Base-by-base conservation (phyloP, 2,797 vertebrate species). In the Echiichthys vipera region DNA sequence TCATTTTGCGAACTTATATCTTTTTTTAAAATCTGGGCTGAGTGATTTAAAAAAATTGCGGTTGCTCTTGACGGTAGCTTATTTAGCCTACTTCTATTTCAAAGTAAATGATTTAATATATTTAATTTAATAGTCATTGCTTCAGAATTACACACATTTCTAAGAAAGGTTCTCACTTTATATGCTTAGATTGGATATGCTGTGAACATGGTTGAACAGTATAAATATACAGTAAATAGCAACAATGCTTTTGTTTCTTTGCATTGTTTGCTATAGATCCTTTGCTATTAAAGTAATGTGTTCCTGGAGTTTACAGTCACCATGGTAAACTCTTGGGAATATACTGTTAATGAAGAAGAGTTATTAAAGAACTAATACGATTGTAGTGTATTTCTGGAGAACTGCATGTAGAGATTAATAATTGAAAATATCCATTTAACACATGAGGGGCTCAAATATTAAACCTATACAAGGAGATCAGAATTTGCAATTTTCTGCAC, bases 291-390 rank as follows among this genome's bases (percentile, higher is more conserved):
- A n/a, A n/a, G n/a, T n/a, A n/a, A n/a, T n/a, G n/a, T n/a, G n/a
- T n/a, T n/a, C n/a, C n/a, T n/a, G n/a, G 40, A 46, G 47, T 18
- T 40, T 73, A 32, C 37, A 32, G 80, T 85, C 83, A 57, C 75
- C 54, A 78, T 80, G 61, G 67, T 65, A 68, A 81, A 72, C 43
- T 77, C 66, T 39, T 39, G 59, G 64, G 37, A 57, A 74, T 53
- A 49, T 58, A 43, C 36, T 81, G 45, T 70, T 88, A 82, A 87
- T 77, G 74, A 80, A 72, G 59, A 65, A 49, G 46, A 65, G 56
- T 61, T 72, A 42, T 74, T 58, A 66, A 13, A 64, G 63, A 77
- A 45, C 61, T 71, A 81, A 83, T 63, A 73, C 65, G 43, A 65
- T 18, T 61, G 36, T 37, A 63, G 72, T 72, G 59, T 64, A 45